A percentile compares a stretch with the other conserved stretches of the same genome.
phyloP scores from a whole-genome alignment of 2,888 invertebrate genomes.

The Drosophila testacea region DNA sequence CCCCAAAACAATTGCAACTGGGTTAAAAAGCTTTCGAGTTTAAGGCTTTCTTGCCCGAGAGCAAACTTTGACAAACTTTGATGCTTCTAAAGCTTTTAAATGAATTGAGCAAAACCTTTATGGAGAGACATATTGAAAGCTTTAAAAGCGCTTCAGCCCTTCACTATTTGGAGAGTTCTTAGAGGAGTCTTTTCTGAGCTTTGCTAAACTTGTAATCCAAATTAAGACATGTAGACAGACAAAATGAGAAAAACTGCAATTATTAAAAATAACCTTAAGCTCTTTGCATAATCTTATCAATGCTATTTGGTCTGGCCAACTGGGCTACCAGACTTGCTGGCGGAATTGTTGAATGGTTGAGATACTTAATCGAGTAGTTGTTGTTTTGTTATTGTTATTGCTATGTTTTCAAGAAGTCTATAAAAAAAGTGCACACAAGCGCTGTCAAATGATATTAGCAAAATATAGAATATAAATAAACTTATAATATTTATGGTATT shows the following conservation, averaged over 20 bases:
- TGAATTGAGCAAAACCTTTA: too few species aligned
- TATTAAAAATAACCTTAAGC: background rate
- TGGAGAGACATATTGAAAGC: too few species aligned
- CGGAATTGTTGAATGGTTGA: conserved; percentile 9
- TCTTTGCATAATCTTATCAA: conserved; percentile 44
- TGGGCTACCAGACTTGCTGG: background rate
- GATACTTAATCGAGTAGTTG: conserved; percentile 8
- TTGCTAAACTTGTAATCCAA: too few species aligned
- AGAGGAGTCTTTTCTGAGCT: background rate
- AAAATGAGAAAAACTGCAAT: background rate
- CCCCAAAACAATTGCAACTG: background rate
- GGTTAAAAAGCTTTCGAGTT: too few species aligned
- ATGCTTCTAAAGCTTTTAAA: too few species aligned
- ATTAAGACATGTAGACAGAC: background rate
- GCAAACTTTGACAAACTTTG: too few species aligned
- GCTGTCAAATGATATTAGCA: conserved; percentile 23
- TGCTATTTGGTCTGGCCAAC: background rate
- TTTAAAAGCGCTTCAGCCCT: too few species aligned
- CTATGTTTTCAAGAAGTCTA: background rate
- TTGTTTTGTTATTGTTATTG: background rate
- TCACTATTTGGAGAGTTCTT: background rate
- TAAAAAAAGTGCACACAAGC: background rate
- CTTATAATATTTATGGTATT: conserved; percentile 1
- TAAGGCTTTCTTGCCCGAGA: too few species aligned
- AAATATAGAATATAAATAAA: conserved; percentile 1